A percentile compares a stretch with the other conserved stretches of the same genome.
phyloP scores from a whole-genome alignment of 30 jellyfish, hydroid and myxozoan species.

The Sanderia malayensis region DNA sequence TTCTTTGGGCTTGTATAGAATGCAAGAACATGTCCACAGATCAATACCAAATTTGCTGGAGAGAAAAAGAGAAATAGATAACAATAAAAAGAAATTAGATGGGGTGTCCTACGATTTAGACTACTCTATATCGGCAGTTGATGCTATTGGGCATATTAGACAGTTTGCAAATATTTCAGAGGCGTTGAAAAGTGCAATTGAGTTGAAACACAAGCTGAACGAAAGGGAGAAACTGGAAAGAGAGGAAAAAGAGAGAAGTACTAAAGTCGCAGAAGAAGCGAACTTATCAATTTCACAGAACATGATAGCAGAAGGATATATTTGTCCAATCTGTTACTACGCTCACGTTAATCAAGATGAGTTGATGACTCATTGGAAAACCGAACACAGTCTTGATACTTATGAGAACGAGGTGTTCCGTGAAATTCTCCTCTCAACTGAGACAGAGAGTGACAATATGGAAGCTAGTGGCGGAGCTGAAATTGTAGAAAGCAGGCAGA shows the following conservation, averaged over 20 bases:
- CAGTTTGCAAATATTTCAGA: slow-evolving; percentile 77
- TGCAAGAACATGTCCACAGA: slow-evolving; percentile 90
- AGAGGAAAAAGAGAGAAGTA: slow-evolving; percentile 45
- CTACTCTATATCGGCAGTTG: slow-evolving; percentile 68
- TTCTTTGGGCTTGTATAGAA: slow-evolving; percentile 79
- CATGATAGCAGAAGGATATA: slow-evolving; percentile 96
- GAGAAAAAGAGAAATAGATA: slow-evolving; percentile 55
- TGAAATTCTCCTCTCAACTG: slow-evolving; percentile 50
- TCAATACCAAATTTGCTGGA: slow-evolving; percentile 76
- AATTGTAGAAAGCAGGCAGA: background rate
- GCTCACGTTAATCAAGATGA: slow-evolving; percentile 90
- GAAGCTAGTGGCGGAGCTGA: background rate
- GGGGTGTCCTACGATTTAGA: slow-evolving; percentile 81
- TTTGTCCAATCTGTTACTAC: slow-evolving; percentile 93
- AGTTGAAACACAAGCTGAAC: slow-evolving; percentile 49
- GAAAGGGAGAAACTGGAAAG: slow-evolving; percentile 52
- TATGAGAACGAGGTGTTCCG: slow-evolving; percentile 85
- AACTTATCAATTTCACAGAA: slow-evolving; percentile 88
- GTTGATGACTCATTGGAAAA: slow-evolving; percentile 78
- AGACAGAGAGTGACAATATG: background rate
- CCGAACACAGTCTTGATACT: slow-evolving; percentile 67
- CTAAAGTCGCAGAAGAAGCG: slow-evolving; percentile 68
- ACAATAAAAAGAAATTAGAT: slow-evolving; percentile 26
- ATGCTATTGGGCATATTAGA: slow-evolving; percentile 52
- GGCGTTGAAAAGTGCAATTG: slow-evolving; percentile 84